A percentile compares a stretch with the other conserved stretches of the same genome.
Conservation (phyloP, 1,140 invertebrate genomes). For the Eumeta japonica region DNA sequence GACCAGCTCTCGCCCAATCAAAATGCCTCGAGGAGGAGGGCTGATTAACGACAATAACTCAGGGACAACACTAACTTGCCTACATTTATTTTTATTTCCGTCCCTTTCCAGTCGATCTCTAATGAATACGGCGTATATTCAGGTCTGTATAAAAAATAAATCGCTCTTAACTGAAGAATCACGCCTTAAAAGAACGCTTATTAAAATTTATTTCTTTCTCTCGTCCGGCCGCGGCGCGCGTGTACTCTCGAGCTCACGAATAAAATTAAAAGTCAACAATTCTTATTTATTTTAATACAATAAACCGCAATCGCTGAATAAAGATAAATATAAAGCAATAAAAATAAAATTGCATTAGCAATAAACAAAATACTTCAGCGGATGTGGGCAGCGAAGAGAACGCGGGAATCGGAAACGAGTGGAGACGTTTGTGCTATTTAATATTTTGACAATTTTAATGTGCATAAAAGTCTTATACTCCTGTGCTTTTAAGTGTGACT, state of each 20-base stretch:
- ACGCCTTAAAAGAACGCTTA: constrained; percentile 59
- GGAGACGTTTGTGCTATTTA: constrained; percentile 16
- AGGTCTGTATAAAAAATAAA: constrained; percentile 58
- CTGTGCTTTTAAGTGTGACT: too few species aligned
- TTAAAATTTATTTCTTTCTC: constrained; percentile 59
- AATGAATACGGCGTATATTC: constrained; percentile 58
- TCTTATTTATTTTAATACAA: constrained; percentile 60
- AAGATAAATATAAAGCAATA: constrained; percentile 59
- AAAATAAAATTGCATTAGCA: constrained; percentile 59
- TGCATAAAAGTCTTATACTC: too few species aligned
- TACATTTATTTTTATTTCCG: constrained; percentile 51
- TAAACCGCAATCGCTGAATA: constrained; percentile 58
- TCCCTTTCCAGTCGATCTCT: constrained; percentile 53
- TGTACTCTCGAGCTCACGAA: constrained; percentile 50
- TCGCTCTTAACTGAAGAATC: constrained; percentile 58
- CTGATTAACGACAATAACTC: constrained; percentile 54
- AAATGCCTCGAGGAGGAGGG: constrained; percentile 27
- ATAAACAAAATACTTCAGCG: constrained; percentile 59
- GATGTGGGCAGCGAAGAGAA: constrained; percentile 48
- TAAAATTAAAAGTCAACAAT: constrained; percentile 58
- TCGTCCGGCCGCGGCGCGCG: constrained; percentile 49
- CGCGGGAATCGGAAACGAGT: constrained; percentile 28
- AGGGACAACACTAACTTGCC: constrained; percentile 44
- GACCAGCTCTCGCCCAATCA: constrained; percentile 38
- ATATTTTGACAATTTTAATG: background rate